Percentiles rank a stretch among this genome's conserved stretches.
phyloP scores from a whole-genome alignment of 2,888 invertebrate genomes.

The Leistus spinibarbis region DNA sequence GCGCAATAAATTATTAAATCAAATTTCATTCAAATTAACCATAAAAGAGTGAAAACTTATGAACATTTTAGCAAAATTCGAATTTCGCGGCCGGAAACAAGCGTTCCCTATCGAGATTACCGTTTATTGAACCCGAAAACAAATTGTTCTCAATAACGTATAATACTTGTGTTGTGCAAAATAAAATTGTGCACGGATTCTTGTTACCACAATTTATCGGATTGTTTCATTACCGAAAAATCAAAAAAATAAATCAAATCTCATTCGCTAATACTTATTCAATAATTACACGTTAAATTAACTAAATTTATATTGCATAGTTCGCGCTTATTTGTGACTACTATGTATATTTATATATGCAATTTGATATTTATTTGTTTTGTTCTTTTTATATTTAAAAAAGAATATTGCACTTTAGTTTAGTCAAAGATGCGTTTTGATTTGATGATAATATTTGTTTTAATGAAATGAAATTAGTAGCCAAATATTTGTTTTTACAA shows the following conservation, averaged over 20 bases:
- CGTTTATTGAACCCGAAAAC: neutral
- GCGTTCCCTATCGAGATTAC: no score
- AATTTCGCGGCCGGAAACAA: no score
- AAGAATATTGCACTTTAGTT: conserved; percentile 2
- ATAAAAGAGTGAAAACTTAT: no score
- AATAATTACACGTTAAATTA: neutral
- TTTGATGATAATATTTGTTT: neutral
- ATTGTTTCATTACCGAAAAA: neutral
- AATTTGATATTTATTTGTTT: neutral
- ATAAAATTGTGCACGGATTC: neutral
- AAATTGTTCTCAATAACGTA: neutral
- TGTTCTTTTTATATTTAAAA: neutral
- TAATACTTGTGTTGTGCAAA: neutral
- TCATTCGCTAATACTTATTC: neutral
- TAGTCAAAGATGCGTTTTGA: neutral
- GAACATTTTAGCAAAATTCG: no score
- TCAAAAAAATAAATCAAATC: neutral
- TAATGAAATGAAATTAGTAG: neutral
- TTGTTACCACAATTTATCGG: neutral
- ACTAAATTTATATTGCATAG: conserved; percentile 31
- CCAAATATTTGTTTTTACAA: neutral
- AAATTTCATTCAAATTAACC: no score
- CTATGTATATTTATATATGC: conserved; percentile 20
- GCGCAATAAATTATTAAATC: no score
- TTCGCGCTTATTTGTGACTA: conserved; percentile 31